phyloP scores from a whole-genome alignment of 1,140 invertebrate genomes.

The Holotrichia oblita region DNA sequence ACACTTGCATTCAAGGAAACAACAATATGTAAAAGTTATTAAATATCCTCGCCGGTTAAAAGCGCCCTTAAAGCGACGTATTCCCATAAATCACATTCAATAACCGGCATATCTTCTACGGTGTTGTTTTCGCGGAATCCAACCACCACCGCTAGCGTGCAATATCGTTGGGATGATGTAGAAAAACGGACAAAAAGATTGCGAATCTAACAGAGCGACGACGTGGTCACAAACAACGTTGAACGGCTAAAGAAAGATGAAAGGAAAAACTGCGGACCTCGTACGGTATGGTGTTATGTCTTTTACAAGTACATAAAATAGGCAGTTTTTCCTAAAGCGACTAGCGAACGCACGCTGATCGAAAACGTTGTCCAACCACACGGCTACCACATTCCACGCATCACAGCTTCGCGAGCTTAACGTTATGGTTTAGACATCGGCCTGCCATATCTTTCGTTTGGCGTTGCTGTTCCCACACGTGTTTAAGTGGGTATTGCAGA shows the following conservation, averaged over 20 bases:
- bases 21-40: too few species aligned
- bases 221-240: constrained; percentile 1
- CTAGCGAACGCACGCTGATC: not conserved
- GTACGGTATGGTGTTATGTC: constrained; percentile 34
- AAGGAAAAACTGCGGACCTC: constrained; percentile 17
- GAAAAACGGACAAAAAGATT: not conserved
- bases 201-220: constrained; percentile 20
- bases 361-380: not conserved
- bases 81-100: not conserved
- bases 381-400: constrained; percentile 24
- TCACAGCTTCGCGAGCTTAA: not conserved
- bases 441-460: not conserved
- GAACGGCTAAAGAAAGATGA: not conserved
- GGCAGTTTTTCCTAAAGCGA: constrained; percentile 31
- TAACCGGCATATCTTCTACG: not conserved
- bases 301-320: constrained; percentile 30
- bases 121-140: not conserved
- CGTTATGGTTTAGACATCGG: not conserved
- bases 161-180: constrained; percentile 1
- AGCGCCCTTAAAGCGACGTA: not conserved
- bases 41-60: not conserved
- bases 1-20: too few species aligned
- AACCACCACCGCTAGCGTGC: constrained; percentile 9
- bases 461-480: not conserved
- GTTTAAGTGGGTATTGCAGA: too few species aligned